Evolutionary conservation across 2,113 vertebrate species (phyloP).

Genomic region (Cinclus mexicanus): DNA sequence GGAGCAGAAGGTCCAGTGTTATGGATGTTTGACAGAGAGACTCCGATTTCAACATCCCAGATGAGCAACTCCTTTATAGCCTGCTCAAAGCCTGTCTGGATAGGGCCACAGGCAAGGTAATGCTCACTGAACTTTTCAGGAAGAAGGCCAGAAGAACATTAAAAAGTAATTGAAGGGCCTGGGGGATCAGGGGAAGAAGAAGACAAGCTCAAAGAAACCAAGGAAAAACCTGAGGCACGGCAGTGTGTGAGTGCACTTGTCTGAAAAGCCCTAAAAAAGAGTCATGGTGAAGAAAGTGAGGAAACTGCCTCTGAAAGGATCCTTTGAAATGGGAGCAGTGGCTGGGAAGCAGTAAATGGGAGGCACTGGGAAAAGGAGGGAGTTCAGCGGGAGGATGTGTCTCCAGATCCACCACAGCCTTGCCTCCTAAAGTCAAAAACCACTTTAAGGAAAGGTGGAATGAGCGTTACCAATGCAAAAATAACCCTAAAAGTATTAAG

Average conservation of each 20-base stretch:
- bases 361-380: not conserved
- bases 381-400: not conserved
- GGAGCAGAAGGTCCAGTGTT: not conserved
- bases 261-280: constrained; percentile 13
- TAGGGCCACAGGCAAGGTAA: constrained; percentile 26
- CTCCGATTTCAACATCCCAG: not conserved
- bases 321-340: not conserved
- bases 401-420: not conserved
- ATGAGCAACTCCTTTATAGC: not conserved
- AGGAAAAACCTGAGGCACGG: not conserved
- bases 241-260: constrained; percentile 1
- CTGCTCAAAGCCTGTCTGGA: not conserved
- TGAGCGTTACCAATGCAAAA: not conserved
- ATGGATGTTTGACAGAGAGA: not conserved
- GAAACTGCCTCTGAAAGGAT: constrained; percentile 30
- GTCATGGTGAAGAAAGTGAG: not conserved
- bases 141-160: constrained; percentile 32
- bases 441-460: not conserved
- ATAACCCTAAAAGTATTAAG: not conserved
- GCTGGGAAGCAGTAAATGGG: not conserved
- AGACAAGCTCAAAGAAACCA: constrained; percentile 27
- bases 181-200: not conserved
- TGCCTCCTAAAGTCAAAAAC: not conserved
- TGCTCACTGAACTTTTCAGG: not conserved
- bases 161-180: constrained; percentile 50